These are phyloP conservation scores for Pyrgilauda ruficollis DNA, from an alignment of 2,113 vertebrate species.

Conservation along the genomic window DNA sequence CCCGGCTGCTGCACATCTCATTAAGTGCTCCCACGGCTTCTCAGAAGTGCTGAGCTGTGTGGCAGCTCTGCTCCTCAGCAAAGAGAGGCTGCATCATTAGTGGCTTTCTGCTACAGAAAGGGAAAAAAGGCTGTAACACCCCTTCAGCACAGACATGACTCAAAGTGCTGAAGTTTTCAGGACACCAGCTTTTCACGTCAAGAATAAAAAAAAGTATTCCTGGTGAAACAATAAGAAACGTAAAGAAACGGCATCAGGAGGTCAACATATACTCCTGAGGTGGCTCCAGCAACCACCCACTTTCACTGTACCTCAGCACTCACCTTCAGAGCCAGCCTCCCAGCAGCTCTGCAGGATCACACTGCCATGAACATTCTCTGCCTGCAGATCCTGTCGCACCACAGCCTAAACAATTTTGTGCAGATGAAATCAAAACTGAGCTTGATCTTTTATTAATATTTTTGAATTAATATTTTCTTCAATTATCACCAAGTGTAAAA, in stretches of 20 bases:
- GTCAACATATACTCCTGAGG: background rate
- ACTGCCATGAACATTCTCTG: background rate
- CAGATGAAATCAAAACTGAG: background rate
- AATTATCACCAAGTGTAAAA: background rate
- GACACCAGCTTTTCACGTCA: background rate
- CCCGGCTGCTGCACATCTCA: background rate
- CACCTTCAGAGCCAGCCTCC: background rate
- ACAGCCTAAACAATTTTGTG: background rate
- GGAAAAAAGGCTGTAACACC: background rate
- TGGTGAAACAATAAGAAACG: background rate
- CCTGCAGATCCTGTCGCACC: background rate
- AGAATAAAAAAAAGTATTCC: background rate
- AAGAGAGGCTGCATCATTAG: background rate
- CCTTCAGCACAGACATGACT: background rate
- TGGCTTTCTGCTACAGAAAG: background rate
- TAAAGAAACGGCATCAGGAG: background rate
- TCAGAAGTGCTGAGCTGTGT: background rate
- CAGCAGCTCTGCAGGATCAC: background rate
- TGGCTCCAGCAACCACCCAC: background rate
- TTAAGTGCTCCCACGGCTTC: background rate
- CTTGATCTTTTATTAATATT: background rate
- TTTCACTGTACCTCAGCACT: background rate
- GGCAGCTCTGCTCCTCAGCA: conserved; percentile 23
- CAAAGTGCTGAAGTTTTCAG: background rate
- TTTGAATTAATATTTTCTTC: background rate